A percentile compares a stretch with the other conserved stretches of the same genome.
These are phyloP conservation scores for Empidonax traillii DNA, from an alignment of 2,113 vertebrate species.

Conservation along the genomic window DNA sequence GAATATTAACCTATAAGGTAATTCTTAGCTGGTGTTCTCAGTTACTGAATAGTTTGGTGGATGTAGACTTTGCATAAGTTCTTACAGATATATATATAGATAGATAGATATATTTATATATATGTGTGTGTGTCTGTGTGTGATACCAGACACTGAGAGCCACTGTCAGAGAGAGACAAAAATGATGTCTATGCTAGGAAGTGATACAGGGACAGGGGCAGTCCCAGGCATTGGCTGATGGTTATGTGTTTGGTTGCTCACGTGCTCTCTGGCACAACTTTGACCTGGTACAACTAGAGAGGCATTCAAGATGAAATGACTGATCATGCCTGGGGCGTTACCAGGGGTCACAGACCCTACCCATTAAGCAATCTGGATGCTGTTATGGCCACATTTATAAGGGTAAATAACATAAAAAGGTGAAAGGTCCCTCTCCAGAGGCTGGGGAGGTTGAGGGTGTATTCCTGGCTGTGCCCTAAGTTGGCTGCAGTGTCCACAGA, in stretches of 20 bases:
- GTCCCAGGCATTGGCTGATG: neutral
- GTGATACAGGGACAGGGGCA: neutral
- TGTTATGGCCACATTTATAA: neutral
- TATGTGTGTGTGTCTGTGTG: rapidly evolving
- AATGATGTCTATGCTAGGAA: neutral
- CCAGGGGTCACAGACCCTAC: neutral
- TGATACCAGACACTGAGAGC: neutral
- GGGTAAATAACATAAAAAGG: neutral
- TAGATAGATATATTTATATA: too few relatives aligned
- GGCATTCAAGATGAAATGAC: neutral
- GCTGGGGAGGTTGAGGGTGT: neutral
- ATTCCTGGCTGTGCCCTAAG: neutral
- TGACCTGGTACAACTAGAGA: neutral
- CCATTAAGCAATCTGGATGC: neutral
- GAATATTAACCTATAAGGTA: neutral
- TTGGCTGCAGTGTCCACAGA: neutral
- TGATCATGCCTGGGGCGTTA: neutral
- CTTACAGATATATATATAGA: neutral
- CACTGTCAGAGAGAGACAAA: neutral
- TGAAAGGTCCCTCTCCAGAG: neutral
- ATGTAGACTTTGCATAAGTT: neutral
- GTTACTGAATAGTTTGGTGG: neutral
- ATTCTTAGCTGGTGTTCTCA: neutral
- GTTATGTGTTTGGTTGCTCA: neutral
- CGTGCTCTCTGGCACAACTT: neutral